Evolutionary conservation across 2,113 vertebrate species (phyloP).

Genomic region (Stegostoma tigrinum): DNA sequence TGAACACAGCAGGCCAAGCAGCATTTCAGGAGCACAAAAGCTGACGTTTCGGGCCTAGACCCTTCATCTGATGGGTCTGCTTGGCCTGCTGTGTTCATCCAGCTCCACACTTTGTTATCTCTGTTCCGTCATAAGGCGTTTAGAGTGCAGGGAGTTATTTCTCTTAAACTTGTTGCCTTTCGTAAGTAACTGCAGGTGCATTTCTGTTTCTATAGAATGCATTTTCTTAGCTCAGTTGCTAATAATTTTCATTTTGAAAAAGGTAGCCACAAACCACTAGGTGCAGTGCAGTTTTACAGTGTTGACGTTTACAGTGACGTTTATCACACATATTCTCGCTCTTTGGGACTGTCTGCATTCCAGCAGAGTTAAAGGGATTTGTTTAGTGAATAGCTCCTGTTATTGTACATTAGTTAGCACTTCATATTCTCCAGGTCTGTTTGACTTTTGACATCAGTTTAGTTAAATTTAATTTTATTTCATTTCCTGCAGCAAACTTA

Average conservation of each 20-base stretch:
- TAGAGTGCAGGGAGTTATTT: background rate
- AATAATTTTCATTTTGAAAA: background rate
- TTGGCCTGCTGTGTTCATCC: no score
- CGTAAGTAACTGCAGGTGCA: background rate
- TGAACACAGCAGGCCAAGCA: no score
- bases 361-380: background rate
- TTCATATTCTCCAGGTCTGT: background rate
- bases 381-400: background rate
- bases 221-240: background rate
- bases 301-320: background rate
- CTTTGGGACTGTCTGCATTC: background rate
- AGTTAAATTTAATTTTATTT: background rate
- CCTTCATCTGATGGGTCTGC: no score
- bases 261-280: background rate
- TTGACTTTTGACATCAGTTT: background rate
- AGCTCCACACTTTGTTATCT: no score
- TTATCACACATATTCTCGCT: background rate
- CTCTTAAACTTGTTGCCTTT: background rate
- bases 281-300: background rate
- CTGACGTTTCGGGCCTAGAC: no score
- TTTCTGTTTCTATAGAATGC: background rate
- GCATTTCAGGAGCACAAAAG: no score
- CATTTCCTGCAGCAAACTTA: background rate
- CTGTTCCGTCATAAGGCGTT: background rate
- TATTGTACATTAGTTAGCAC: background rate